phyloP scores from a whole-genome alignment of 1,140 invertebrate species.

The Colletes gigas region DNA sequence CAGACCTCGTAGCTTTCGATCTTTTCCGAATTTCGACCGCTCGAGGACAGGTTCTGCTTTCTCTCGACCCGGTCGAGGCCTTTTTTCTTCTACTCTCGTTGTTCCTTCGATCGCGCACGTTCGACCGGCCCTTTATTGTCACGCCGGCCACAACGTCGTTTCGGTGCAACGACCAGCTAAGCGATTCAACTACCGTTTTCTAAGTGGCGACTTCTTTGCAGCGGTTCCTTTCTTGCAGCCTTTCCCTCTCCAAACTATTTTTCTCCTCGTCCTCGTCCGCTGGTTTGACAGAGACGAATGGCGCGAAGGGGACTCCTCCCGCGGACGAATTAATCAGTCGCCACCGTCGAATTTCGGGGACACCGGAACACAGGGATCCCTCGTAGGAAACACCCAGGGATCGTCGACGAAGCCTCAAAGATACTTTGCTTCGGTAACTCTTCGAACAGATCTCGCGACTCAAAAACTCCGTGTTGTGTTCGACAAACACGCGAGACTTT shows the following conservation, averaged over 20 bases:
- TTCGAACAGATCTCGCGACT: no score
- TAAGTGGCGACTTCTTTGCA: conserved; percentile 43
- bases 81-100: conserved; percentile 40
- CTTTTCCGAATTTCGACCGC: conserved; percentile 2
- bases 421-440: no score
- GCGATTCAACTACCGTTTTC: conserved; percentile 56
- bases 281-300: conserved; percentile 26
- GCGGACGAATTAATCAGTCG: conserved; percentile 6
- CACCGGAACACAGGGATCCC: no score
- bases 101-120: conserved; percentile 55
- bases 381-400: no score
- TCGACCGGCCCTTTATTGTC: conserved; percentile 61
- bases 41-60: conserved; percentile 53
- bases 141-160: conserved; percentile 28
- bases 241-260: conserved; percentile 21
- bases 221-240: conserved; percentile 24
- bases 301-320: no score
- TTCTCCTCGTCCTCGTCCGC: not conserved
- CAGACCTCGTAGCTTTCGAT: not conserved
- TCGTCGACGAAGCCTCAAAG: no score
- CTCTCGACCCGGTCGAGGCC: conserved; percentile 45
- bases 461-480: no score
- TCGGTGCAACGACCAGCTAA: conserved; percentile 63
- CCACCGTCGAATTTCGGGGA: not conserved
- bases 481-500: no score